Percentiles rank a stretch among this genome's conserved stretches.
Evolutionary conservation across 2,888 invertebrate species (phyloP).

Genomic region (Rambutsinella grinnellia): DNA sequence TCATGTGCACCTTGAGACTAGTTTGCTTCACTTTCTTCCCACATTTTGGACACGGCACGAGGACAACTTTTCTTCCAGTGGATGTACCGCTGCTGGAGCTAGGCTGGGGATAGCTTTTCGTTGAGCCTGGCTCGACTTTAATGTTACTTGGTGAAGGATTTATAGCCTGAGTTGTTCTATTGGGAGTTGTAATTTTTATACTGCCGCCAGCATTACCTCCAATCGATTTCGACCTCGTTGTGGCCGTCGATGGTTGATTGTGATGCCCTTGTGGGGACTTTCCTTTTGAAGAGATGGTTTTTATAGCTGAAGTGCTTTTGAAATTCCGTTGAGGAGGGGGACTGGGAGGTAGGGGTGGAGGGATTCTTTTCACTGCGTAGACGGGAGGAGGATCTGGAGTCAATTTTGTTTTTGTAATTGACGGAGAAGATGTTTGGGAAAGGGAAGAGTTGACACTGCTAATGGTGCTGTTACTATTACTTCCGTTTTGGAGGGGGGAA

Average conservation of each 20-base stretch:
- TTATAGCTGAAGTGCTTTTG: conserved; percentile 20
- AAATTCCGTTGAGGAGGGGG: conserved; percentile 19
- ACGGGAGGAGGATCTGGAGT: conserved; percentile 20
- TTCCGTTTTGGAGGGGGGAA: conserved; percentile 15
- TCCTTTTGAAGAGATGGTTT: conserved; percentile 14
- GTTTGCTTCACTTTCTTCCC: conserved; percentile 59
- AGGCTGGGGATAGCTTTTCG: neutral
- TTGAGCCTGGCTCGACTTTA: no score
- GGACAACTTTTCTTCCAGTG: conserved; percentile 26
- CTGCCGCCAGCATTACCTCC: neutral
- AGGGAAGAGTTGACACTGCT: neutral
- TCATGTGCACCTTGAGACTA: conserved; percentile 62
- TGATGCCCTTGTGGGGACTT: neutral
- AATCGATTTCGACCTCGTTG: neutral
- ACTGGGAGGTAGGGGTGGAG: conserved; percentile 30
- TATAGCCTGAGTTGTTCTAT: neutral
- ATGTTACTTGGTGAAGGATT: neutral
- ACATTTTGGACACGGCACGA: conserved; percentile 57
- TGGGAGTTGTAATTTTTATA: neutral
- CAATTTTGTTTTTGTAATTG: neutral
- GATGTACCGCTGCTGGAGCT: neutral
- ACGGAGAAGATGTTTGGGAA: neutral
- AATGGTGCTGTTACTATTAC: conserved; percentile 8
- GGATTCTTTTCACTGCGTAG: conserved; percentile 54
- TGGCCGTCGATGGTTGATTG: conserved; percentile 1